Evolutionary conservation across 2,113 vertebrate species (phyloP).

Genomic region (Melanocharis versteri): DNA sequence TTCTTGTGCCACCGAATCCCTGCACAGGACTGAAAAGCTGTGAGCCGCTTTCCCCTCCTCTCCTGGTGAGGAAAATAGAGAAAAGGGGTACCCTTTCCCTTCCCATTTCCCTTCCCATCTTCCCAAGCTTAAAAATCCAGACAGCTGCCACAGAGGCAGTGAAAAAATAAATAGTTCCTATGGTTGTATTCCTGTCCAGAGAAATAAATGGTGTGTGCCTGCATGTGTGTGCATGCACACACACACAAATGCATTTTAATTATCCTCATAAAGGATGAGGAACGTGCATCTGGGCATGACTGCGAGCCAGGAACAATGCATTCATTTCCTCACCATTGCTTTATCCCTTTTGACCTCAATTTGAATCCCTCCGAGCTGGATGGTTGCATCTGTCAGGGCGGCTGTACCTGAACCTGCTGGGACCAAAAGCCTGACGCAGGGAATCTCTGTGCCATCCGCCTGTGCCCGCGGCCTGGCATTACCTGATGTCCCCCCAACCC

Average conservation of each 20-base stretch:
- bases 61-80: background rate
- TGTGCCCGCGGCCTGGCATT: accelerated
- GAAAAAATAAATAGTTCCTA: background rate
- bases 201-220: background rate
- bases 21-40: background rate
- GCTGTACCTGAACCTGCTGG: slow-evolving; percentile 21
- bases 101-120: background rate
- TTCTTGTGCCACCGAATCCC: accelerated
- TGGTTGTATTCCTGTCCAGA: background rate
- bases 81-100: background rate
- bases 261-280: background rate
- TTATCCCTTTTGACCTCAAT: slow-evolving; percentile 46
- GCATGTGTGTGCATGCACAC: background rate
- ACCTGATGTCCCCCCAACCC: background rate
- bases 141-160: background rate
- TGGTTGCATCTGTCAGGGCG: background rate
- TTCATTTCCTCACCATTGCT: background rate
- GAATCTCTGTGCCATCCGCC: background rate
- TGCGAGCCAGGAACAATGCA: background rate
- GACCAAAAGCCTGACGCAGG: background rate
- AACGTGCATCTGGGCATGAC: slow-evolving; percentile 5
- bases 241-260: background rate
- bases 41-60: background rate
- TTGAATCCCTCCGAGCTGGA: slow-evolving; percentile 12
- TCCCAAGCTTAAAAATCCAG: background rate